Percentiles rank a stretch among this genome's conserved stretches.
These are phyloP conservation scores for Sylvilagus floridanus DNA, from an alignment of 2,797 vertebrate species.

Conservation along the genomic window DNA sequence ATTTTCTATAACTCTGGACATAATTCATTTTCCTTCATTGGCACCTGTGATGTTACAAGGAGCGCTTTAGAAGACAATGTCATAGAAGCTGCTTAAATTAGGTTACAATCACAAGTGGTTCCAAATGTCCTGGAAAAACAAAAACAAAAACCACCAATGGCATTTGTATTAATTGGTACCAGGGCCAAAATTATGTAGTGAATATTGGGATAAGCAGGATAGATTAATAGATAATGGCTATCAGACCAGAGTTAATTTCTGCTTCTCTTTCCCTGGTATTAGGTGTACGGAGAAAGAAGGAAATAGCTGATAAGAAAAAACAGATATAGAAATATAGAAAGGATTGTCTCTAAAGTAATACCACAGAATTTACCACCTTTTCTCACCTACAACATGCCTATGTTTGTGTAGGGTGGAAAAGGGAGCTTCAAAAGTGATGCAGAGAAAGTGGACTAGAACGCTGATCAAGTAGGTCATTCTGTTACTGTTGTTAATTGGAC, in stretches of 20 bases:
- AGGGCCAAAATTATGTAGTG: background rate
- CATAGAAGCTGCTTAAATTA: background rate
- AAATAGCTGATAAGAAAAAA: slow-evolving; percentile 7
- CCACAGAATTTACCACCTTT: background rate
- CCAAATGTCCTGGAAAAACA: background rate
- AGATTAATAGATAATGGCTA: background rate
- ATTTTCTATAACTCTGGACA: background rate
- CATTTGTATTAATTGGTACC: background rate
- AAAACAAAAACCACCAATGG: background rate
- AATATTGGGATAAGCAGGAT: background rate
- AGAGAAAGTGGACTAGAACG: background rate
- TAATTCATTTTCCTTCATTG: background rate
- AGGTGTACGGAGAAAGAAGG: background rate
- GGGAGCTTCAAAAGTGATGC: background rate
- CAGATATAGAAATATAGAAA: background rate
- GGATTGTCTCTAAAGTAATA: slow-evolving; percentile 48
- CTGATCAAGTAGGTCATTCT: background rate
- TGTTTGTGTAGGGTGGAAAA: background rate
- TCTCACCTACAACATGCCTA: background rate
- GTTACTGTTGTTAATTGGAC: background rate
- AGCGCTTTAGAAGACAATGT: background rate
- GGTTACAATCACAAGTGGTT: background rate
- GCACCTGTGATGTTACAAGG: too few species aligned
- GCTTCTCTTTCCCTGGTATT: slow-evolving; percentile 1
- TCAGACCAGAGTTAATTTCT: slow-evolving; percentile 19